Conservation (phyloP, 2,888 invertebrate genomes). For the Ganaspis brasiliensis region DNA sequence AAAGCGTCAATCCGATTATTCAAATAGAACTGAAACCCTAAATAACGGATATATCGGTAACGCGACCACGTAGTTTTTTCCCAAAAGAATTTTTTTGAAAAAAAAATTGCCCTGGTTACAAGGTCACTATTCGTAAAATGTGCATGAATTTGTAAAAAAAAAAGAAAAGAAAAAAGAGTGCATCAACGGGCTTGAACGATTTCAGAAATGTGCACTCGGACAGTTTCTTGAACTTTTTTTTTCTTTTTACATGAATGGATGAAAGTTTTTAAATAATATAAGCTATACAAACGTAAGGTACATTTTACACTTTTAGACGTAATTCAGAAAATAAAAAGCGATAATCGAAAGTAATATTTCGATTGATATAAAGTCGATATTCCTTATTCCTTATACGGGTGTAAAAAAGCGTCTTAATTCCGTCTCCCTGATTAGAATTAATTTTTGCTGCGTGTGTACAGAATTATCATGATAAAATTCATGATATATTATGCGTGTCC, state of each 20-base stretch:
- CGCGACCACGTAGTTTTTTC: slow-evolving; percentile 72
- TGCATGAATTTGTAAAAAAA: not conserved
- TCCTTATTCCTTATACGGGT: slow-evolving; percentile 54
- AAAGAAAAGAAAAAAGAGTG: not conserved
- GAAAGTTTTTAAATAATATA: slow-evolving; percentile 38
- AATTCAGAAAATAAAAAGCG: slow-evolving; percentile 49
- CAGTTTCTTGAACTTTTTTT: slow-evolving; percentile 7
- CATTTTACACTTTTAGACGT: slow-evolving; percentile 60
- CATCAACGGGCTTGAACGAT: no score
- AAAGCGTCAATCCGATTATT: slow-evolving; percentile 63
- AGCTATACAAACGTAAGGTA: slow-evolving; percentile 53
- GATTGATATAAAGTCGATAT: slow-evolving; percentile 41
- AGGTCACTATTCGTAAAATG: not conserved
- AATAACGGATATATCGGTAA: slow-evolving; percentile 78
- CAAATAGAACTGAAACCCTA: slow-evolving; percentile 70
- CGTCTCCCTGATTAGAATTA: slow-evolving; percentile 59
- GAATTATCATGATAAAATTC: no score
- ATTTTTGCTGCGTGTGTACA: slow-evolving; percentile 55
- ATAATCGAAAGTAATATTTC: slow-evolving; percentile 44
- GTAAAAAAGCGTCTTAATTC: slow-evolving; percentile 56
- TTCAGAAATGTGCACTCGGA: not conserved
- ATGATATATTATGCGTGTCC: slow-evolving; percentile 43
- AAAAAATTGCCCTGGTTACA: slow-evolving; percentile 30
- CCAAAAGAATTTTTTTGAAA: not conserved
- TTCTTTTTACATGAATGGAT: slow-evolving; percentile 39